Evolutionary conservation across 2,888 invertebrate genomes (phyloP).

Genomic region (Ophioninae sp.): DNA sequence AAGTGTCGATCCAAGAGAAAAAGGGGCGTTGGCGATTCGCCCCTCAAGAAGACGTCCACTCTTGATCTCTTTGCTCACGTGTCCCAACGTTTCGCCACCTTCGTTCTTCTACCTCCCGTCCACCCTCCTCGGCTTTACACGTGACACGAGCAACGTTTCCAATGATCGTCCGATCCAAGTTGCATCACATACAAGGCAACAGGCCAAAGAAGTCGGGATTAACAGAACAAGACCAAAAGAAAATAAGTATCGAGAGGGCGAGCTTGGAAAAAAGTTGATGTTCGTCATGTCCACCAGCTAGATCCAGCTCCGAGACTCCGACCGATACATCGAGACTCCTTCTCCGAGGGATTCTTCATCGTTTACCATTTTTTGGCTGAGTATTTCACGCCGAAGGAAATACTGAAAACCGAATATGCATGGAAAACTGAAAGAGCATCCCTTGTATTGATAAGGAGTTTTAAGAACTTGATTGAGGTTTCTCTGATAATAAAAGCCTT

Average conservation of each 20-base stretch:
- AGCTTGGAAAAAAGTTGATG: slow-evolving; percentile 35
- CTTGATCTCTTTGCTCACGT: slow-evolving; percentile 43
- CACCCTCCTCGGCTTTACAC: slow-evolving; percentile 24
- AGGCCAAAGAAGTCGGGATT: slow-evolving; percentile 21
- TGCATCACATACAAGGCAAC: slow-evolving; percentile 34
- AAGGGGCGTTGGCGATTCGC: slow-evolving; percentile 46
- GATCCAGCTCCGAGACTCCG: not conserved
- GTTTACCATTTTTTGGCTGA: not conserved
- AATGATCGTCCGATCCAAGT: slow-evolving; percentile 17
- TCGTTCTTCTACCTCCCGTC: slow-evolving; percentile 6
- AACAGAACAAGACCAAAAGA: slow-evolving; percentile 28
- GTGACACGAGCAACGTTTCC: slow-evolving; percentile 13
- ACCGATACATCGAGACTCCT: slow-evolving; percentile 5
- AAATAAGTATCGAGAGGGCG: slow-evolving; percentile 1
- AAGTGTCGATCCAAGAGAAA: slow-evolving; percentile 47
- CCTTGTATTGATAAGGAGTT: too few species aligned
- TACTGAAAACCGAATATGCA: not conserved
- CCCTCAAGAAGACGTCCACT: slow-evolving; percentile 17
- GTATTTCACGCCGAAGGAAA: not conserved
- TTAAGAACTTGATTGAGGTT: too few species aligned
- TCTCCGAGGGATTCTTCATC: not conserved
- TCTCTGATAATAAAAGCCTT: too few species aligned
- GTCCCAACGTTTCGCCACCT: slow-evolving; percentile 45
- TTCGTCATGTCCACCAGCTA: not conserved
- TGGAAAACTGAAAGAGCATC: too few species aligned